These are phyloP conservation scores for Magallana nippona DNA, from an alignment of 2,888 invertebrate genomes.

Conservation along the genomic window DNA sequence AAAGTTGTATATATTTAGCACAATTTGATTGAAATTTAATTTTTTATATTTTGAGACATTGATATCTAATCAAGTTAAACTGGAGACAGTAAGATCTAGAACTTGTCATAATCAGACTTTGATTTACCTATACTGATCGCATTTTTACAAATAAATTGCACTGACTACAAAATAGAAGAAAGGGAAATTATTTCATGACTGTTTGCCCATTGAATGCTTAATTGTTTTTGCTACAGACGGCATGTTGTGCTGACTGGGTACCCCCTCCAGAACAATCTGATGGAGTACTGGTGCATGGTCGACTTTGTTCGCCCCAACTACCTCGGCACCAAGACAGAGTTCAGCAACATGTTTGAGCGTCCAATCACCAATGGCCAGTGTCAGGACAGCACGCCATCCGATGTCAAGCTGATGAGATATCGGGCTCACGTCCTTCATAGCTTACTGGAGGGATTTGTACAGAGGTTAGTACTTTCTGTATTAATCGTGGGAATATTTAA, in stretches of 20 bases:
- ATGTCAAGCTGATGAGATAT: slow-evolving; percentile 95
- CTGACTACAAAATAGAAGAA: too few species aligned
- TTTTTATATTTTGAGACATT: too few species aligned
- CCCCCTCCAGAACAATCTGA: slow-evolving; percentile 97
- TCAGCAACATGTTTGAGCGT: slow-evolving; percentile 98
- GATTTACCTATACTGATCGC: too few species aligned
- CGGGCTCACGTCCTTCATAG: slow-evolving; percentile 97
- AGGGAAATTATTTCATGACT: too few species aligned
- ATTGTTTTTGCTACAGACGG: slow-evolving; percentile 82
- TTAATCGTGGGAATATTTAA: too few species aligned
- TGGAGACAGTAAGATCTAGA: too few species aligned
- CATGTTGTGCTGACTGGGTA: slow-evolving; percentile 98
- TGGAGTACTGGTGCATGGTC: slow-evolving; percentile 97
- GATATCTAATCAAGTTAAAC: too few species aligned
- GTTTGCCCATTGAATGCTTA: too few species aligned
- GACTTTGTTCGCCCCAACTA: slow-evolving; percentile 99
- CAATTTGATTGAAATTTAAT: too few species aligned
- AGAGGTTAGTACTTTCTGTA: slow-evolving; percentile 83
- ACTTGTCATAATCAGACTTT: too few species aligned
- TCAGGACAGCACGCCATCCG: slow-evolving; percentile 96
- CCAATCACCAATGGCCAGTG: slow-evolving; percentile 99
- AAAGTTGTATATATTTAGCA: too few species aligned
- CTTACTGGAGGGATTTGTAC: slow-evolving; percentile 96
- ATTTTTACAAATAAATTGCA: too few species aligned
- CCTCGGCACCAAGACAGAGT: slow-evolving; percentile 96